Evolutionary conservation across 2,113 vertebrate species (phyloP).

Genomic region (Carettochelys insculpta): DNA sequence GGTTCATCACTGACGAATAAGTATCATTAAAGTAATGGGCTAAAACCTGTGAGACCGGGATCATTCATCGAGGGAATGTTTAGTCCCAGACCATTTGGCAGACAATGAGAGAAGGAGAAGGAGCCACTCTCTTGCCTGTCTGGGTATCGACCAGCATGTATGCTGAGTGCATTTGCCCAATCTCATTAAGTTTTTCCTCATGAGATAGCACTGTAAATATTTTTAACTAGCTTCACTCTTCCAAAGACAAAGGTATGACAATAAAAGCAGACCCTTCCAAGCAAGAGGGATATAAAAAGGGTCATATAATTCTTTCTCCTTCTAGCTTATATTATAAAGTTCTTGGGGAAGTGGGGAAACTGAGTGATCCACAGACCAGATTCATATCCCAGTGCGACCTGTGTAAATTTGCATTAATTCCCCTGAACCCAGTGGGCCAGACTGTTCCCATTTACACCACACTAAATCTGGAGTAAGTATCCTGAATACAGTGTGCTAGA

Average conservation of each 20-base stretch:
- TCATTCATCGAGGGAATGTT: neutral
- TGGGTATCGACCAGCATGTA: neutral
- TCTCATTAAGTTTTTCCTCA: neutral
- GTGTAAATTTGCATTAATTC: neutral
- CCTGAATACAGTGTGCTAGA: accelerated
- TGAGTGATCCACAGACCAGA: neutral
- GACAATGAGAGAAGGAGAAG: neutral
- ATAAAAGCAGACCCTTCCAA: neutral
- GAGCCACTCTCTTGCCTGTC: neutral
- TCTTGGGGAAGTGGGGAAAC: neutral
- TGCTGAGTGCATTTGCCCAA: neutral
- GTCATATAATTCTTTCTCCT: neutral
- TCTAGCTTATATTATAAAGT: neutral
- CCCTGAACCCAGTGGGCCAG: neutral
- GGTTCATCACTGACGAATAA: slow-evolving; percentile 59
- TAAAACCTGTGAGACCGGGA: slow-evolving; percentile 17
- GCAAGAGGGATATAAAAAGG: neutral
- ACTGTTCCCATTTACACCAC: neutral
- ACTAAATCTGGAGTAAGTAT: neutral
- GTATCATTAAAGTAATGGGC: slow-evolving; percentile 46
- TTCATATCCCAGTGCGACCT: neutral
- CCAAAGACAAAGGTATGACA: neutral
- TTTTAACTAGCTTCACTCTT: neutral
- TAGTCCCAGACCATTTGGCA: slow-evolving; percentile 20
- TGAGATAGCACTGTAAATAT: neutral